Evolutionary conservation across 2,113 vertebrate species (phyloP), one percentile per base, ranked within the genome.

Genomic region (Prunella himalayana): DNA sequence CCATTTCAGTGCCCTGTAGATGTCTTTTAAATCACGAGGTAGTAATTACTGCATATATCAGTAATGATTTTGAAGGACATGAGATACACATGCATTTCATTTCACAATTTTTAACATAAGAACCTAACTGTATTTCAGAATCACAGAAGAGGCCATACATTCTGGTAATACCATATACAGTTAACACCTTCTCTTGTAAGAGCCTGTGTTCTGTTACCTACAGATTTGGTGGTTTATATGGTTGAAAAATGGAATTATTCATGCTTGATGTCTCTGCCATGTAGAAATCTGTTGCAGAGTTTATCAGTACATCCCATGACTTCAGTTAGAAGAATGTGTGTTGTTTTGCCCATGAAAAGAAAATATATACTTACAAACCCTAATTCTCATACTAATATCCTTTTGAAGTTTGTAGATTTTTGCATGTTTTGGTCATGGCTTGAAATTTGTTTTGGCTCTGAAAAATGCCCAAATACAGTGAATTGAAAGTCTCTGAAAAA

Each of bases 41-140:
- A 23, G 70, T 96, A 94, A 95, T 93, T 96, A 90, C 95, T 93
- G 92, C 49, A 21, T 94, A 17, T 72, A 90, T 97, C 96, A 84
- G 13, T 90, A 93, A 91, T 86, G 95, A 90, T 97, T 98, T 95
- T 96, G 90, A 95, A 96, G 96, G 94, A 96, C 88, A 65, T 88
- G 92, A 97, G 89, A 71, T 93, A 88, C 11, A 70, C 49, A 64
- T 18, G 61, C 73, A 51, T 82, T 94, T 95, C 37, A 76, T 95
- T 97, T 96, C 76, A 88, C 77, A 86, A 2, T 91, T 90, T 95
- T 96, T 96, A 90, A 64, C 75, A 25, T 91, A 79, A 60, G 65
- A 97, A 91, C 79, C 57, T 91, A 88, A 68, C 90, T 92, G 78
- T 93, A 23, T 86, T 96, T 95, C 64, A 86, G 81, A 88, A 88